phyloP scores from a whole-genome alignment of 2,797 vertebrate genomes.

The Pipistrellus kuhlii region DNA sequence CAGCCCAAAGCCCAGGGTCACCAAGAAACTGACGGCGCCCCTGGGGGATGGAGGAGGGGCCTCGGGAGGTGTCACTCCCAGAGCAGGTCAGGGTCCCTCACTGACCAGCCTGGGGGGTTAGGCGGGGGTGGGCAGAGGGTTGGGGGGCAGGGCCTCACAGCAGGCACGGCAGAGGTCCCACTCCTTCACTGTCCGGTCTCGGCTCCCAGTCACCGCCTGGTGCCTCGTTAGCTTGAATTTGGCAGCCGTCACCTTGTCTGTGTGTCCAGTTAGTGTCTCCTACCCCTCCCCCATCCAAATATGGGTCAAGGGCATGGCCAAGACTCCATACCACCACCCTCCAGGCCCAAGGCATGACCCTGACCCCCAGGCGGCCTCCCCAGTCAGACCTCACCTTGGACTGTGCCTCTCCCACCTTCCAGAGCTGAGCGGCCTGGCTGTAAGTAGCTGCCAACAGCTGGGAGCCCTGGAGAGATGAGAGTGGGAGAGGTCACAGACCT shows the following conservation, averaged over 20 bases:
- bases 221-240: slow-evolving; percentile 89
- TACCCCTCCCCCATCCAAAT: slow-evolving; percentile 71
- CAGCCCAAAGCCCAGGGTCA: neutral
- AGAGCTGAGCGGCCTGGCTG: slow-evolving; percentile 92
- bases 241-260: slow-evolving; percentile 93
- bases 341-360: neutral
- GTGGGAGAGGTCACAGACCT: neutral
- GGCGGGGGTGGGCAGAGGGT: neutral
- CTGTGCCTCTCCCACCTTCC: slow-evolving; percentile 89
- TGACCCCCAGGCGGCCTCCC: neutral
- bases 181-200: slow-evolving; percentile 91
- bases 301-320: slow-evolving; percentile 19
- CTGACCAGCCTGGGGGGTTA: no score
- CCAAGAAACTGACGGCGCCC: neutral
- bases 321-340: neutral
- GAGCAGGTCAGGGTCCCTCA: neutral
- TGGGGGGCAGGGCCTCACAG: slow-evolving; percentile 87
- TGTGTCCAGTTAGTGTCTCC: slow-evolving; percentile 93
- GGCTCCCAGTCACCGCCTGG: slow-evolving; percentile 93
- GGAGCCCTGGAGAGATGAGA: slow-evolving; percentile 85
- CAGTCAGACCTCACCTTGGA: slow-evolving; percentile 89
- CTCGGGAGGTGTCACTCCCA: neutral
- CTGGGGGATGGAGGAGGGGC: neutral
- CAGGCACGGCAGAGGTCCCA: slow-evolving; percentile 92
- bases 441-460: slow-evolving; percentile 91